Conservation (phyloP, 2,113 vertebrate species). For the Psophia crepitans region DNA sequence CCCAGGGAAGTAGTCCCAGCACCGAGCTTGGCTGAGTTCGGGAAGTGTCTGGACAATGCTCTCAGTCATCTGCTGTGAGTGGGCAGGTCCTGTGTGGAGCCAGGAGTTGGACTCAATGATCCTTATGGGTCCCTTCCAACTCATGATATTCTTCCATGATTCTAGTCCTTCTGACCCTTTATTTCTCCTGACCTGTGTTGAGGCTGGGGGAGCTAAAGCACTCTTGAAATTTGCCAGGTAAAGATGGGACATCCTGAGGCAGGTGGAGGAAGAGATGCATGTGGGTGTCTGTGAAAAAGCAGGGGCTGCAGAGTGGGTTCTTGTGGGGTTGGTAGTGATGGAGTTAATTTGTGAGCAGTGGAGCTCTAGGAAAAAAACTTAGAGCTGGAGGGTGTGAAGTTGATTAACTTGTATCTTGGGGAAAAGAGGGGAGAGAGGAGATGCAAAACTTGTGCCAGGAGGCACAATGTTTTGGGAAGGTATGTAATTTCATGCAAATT, state of each 20-base stretch:
- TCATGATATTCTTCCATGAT: too few relatives aligned
- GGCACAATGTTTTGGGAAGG: background rate
- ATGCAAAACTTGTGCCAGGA: background rate
- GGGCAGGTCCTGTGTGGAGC: too few relatives aligned
- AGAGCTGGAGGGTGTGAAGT: background rate
- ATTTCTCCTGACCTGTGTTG: background rate
- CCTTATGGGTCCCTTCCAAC: too few relatives aligned
- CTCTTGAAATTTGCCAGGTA: background rate
- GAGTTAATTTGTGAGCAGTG: background rate
- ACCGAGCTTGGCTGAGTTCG: too few relatives aligned
- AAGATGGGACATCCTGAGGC: background rate
- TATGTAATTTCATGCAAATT: background rate
- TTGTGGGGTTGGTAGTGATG: background rate
- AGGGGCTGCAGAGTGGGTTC: background rate
- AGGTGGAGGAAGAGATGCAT: accelerated
- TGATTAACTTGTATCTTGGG: background rate
- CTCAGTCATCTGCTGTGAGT: too few relatives aligned
- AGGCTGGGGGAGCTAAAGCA: background rate
- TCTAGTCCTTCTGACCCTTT: background rate
- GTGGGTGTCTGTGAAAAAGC: background rate
- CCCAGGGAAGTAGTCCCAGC: too few relatives aligned
- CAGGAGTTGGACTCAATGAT: too few relatives aligned
- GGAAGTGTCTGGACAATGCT: too few relatives aligned
- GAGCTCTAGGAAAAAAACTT: background rate
- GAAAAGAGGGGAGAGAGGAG: background rate